Evolutionary conservation across 2,888 invertebrate genomes (phyloP).

Genomic region (Mesorhabditis spiculigera): DNA sequence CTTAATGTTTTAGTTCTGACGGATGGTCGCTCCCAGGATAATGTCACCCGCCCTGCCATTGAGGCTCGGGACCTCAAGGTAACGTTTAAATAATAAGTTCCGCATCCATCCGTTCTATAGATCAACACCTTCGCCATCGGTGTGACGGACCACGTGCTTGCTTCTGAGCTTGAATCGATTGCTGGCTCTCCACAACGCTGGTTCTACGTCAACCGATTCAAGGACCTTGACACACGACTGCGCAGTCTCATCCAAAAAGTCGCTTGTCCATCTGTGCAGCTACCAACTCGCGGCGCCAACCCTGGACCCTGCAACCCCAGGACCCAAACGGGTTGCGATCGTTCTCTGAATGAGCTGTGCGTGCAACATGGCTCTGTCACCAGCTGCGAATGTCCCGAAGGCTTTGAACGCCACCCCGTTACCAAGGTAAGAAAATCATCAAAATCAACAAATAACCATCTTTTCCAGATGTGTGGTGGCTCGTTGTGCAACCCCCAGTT

Average conservation of each 20-base stretch:
- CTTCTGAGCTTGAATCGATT: slow-evolving; percentile 56
- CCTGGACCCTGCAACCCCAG: slow-evolving; percentile 48
- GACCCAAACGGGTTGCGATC: slow-evolving; percentile 55
- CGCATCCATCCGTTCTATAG: slow-evolving; percentile 6
- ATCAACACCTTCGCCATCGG: slow-evolving; percentile 60
- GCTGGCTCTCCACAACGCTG: slow-evolving; percentile 55
- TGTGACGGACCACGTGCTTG: slow-evolving; percentile 57
- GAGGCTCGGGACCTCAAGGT: slow-evolving; percentile 46
- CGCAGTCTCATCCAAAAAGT: slow-evolving; percentile 57
- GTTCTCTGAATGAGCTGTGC: slow-evolving; percentile 53
- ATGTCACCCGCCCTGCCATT: slow-evolving; percentile 58
- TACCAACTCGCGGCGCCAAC: background rate
- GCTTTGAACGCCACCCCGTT: slow-evolving; percentile 54
- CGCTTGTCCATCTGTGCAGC: slow-evolving; percentile 46
- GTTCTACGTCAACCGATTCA: slow-evolving; percentile 59
- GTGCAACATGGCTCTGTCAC: slow-evolving; percentile 25
- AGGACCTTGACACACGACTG: slow-evolving; percentile 56
- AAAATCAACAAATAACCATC: background rate
- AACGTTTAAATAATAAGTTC: background rate
- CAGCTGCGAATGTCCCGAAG: slow-evolving; percentile 50
- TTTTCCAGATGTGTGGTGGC: slow-evolving; percentile 48
- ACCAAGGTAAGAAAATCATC: slow-evolving; percentile 42
- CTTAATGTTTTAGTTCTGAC: slow-evolving; percentile 52
- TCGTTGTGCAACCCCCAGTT: slow-evolving; percentile 56
- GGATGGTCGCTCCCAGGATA: slow-evolving; percentile 60